Evolutionary conservation across 1,140 invertebrate genomes (phyloP), one percentile per base, ranked within the genome.

Genomic region (Drosophila teissieri): DNA sequence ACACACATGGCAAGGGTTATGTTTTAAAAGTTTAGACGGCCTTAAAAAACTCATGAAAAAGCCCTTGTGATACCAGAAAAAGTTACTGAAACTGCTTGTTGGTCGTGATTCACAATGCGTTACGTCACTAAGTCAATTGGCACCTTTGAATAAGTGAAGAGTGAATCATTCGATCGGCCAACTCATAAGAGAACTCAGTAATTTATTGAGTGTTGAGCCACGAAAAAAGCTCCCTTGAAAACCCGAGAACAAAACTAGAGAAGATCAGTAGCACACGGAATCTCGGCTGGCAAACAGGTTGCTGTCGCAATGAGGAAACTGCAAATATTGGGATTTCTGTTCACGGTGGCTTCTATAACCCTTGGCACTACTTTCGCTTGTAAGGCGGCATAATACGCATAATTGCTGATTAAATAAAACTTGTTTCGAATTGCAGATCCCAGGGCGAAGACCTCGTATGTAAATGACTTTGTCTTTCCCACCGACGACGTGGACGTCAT

Each of bases 401-500:
- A 31, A 40, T 45, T 34, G 14, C n/a, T 12, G 39, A 48, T 4
- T 49, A 48, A 37, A 15, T 22, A 37, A 2, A 60, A n/a, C 10
- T 6, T 27, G 2, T n/a, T 27, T 2, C 17, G 36, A 1, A 49
- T 60, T 12, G 6, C 14, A 60, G 57, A 39, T 49, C 6, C 57
- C 10, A 15, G 34, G 17, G 4, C 22, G 12, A 4, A 17, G 8
- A 11, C 17, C 48, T 39, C n/a, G 31, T 67, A 68, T 15, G 64
- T 68, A 2, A 49, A 0, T 42, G 64, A 68, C 45, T 68, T 68
- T 52, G 45, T 52, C 1, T 68, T 68, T 36, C 64, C 64, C 11
- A 5, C 45, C 10, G 27, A 51, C 1, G 58, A 68, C 7, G n/a
- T 36, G 4, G 39, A 44, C 1, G n/a, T 19, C 2, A 44, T 15